These are phyloP conservation scores for Girardinichthys multiradiatus DNA, from an alignment of 2,113 vertebrate genomes.

Conservation along the genomic window DNA sequence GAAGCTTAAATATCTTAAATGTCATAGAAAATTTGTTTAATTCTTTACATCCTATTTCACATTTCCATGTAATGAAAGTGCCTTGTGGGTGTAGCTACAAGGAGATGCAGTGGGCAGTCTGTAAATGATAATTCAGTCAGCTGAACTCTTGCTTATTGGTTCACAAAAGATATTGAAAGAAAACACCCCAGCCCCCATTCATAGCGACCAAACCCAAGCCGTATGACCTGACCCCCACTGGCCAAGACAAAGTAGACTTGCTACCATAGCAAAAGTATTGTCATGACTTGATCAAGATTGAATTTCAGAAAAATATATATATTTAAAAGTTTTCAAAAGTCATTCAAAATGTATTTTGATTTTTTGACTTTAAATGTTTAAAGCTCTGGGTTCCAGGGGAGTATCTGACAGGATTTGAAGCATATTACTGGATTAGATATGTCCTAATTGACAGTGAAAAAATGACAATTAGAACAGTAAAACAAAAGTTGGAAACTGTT, in stretches of 20 bases:
- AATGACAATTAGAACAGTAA: not conserved
- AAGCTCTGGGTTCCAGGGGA: not conserved
- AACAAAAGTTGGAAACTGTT: not conserved
- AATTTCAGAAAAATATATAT: not conserved
- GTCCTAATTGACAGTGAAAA: not conserved
- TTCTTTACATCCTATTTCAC: not conserved
- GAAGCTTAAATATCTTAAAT: not conserved
- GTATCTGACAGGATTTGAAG: slow-evolving; percentile 3
- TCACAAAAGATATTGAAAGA: slow-evolving; percentile 75
- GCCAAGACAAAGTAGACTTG: slow-evolving; percentile 33
- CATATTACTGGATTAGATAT: slow-evolving; percentile 31
- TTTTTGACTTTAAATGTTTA: not conserved
- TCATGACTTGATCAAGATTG: slow-evolving; percentile 15
- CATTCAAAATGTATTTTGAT: not conserved
- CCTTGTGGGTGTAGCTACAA: slow-evolving; percentile 11
- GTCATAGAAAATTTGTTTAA: too few relatives aligned
- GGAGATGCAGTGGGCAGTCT: slow-evolving; percentile 33
- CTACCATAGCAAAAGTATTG: slow-evolving; percentile 32
- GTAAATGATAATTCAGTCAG: slow-evolving; percentile 66
- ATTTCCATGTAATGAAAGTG: slow-evolving; percentile 14
- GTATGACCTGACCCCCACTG: slow-evolving; percentile 67
- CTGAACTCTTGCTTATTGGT: slow-evolving; percentile 74
- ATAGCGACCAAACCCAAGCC: slow-evolving; percentile 52
- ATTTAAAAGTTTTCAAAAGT: not conserved
- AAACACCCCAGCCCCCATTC: slow-evolving; percentile 70